These are phyloP conservation scores for Ormia ochracea DNA, from an alignment of 2,888 invertebrate species.

Conservation along the genomic window DNA sequence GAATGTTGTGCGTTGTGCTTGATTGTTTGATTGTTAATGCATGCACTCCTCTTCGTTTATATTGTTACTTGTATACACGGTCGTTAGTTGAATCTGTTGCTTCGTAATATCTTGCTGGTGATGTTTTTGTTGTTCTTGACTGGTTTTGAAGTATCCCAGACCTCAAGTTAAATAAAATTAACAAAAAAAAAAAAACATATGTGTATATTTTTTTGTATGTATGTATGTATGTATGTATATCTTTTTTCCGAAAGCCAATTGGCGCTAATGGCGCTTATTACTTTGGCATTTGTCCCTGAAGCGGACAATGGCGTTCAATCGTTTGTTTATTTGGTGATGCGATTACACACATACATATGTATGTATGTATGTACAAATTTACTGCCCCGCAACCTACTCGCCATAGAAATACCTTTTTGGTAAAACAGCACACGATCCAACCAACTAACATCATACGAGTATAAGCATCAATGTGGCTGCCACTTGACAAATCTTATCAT, in stretches of 20 bases:
- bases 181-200: neutral
- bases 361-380: no score
- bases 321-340: constrained; percentile 10
- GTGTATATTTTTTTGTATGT: no score
- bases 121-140: constrained; percentile 19
- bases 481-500: constrained; percentile 61
- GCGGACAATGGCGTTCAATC: constrained; percentile 51
- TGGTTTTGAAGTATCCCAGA: constrained; percentile 47
- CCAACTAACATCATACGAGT: neutral
- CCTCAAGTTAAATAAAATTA: constrained; percentile 28
- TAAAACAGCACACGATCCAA: neutral
- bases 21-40: constrained; percentile 29
- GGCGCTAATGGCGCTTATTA: constrained; percentile 62
- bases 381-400: neutral
- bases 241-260: constrained; percentile 29
- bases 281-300: constrained; percentile 59
- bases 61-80: neutral
- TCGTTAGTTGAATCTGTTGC: constrained; percentile 19
- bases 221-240: no score
- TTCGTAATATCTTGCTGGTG: constrained; percentile 1
- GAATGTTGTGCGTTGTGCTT: constrained; percentile 35
- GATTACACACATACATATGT: no score
- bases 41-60: constrained; percentile 15
- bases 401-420: neutral
- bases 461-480: constrained; percentile 42